Base-by-base conservation (phyloP, 2,888 invertebrate species). In the Aromia moschata region DNA sequence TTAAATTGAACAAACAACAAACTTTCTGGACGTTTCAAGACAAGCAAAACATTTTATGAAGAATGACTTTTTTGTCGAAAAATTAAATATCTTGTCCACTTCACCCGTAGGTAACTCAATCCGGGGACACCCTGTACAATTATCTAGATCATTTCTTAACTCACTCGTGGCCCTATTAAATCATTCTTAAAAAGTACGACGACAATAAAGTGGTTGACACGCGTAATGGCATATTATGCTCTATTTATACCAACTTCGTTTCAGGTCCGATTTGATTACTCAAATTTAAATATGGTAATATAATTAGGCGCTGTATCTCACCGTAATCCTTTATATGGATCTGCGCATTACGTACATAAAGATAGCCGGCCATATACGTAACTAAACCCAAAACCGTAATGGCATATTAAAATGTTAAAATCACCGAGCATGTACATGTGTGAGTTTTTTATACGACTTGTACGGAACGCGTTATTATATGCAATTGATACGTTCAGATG, bases 401-500 rank as follows among this genome's bases (percentile, higher is more conserved):
- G 30, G 25, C 15, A 38, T 25, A 38, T 18, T 43, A 38, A 49
- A 33, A 38, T 12, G 49, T 18, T 49, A 18, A 49, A 49, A 49
- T 49, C 38, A 49, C n/a, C 30, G 16, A 16, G 45, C 31, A 18
- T 11, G 12, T 18, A 47, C 37, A 18, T 38, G 47, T n/a, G n/a
- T n/a, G n/a, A n/a, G 25, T 25, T 49, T 38, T 40, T 49, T 49
- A 38, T 38, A 12, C 18, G 25, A 43, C 43, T 43, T 43, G 11
- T 20, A 43, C 18, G 18, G 43, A 40, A 40, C 40, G n/a, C 36
- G 18, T 20, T 37, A 37, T 49, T 37, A 49, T 37, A 14, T 49
- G 37, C 38, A 49, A 49, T 38, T 49, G 49, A 20, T 38, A 37
- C 18, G 36, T 46, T 46, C 31, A 20, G 37, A 38, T 49, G 38